A percentile compares a stretch with the other conserved stretches of the same genome.
Conservation (phyloP, 2,797 vertebrate genomes). For the Telmatherina bonti region DNA sequence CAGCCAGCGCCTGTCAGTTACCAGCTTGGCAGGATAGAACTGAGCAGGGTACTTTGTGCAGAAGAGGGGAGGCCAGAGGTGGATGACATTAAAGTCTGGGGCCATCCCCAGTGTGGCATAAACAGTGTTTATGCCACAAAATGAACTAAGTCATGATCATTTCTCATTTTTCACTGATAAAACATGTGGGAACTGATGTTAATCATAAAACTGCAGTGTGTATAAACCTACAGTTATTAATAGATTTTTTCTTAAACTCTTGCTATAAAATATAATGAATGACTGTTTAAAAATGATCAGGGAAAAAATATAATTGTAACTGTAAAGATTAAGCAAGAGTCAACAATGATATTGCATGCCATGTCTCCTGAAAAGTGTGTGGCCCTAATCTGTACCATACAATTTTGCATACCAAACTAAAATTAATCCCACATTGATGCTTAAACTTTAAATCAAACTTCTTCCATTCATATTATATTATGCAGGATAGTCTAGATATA, state of each 20-base stretch:
- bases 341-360: background rate
- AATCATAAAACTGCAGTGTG: no score
- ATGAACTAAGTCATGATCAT: background rate
- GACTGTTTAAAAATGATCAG: background rate
- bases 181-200: background rate
- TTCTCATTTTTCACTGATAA: background rate
- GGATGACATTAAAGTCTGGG: background rate
- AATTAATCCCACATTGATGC: background rate
- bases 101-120: constrained; percentile 3
- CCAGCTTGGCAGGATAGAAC: constrained; percentile 37
- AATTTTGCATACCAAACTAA: background rate
- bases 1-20: constrained; percentile 58
- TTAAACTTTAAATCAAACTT: no score
- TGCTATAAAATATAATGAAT: no score
- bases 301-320: background rate
- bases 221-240: no score
- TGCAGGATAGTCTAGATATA: background rate
- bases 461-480: no score
- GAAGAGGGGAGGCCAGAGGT: constrained; percentile 6
- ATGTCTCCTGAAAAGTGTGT: background rate
- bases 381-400: background rate
- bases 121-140: background rate
- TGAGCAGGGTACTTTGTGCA: constrained; percentile 40
- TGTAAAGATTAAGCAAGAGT: background rate
- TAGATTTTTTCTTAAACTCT: no score